phyloP scores from a whole-genome alignment of 2,113 vertebrate genomes.

The Tetrax tetrax region DNA sequence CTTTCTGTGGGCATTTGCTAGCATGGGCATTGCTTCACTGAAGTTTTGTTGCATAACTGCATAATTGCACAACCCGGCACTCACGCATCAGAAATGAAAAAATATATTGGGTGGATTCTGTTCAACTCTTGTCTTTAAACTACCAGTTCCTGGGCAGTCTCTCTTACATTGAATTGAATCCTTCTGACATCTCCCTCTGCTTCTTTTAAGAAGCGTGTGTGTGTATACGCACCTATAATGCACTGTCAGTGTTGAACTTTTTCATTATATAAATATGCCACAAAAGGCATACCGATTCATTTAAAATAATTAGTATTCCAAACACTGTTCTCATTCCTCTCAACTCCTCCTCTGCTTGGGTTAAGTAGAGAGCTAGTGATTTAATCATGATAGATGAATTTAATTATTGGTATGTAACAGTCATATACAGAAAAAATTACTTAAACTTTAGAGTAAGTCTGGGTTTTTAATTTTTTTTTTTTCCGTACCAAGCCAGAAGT shows the following conservation, averaged over 20 bases:
- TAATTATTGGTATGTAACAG: neutral
- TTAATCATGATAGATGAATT: neutral
- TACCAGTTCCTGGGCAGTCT: neutral
- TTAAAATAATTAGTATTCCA: neutral
- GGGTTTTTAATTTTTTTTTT: neutral
- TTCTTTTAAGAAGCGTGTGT: neutral
- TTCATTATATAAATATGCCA: neutral
- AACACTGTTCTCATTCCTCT: neutral
- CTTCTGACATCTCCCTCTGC: neutral
- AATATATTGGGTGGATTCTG: neutral
- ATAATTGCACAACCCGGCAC: neutral
- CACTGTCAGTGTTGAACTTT: neutral
- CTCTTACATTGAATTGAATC: neutral
- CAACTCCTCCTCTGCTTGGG: neutral
- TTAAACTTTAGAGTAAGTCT: neutral
- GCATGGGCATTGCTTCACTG: neutral
- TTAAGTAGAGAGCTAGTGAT: neutral
- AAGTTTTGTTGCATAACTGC: neutral
- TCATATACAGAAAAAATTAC: neutral
- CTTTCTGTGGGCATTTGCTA: neutral
- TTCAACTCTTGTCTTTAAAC: neutral
- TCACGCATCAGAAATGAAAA: neutral
- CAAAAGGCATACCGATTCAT: neutral
- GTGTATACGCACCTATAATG: neutral
- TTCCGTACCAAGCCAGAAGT: neutral